These are phyloP conservation scores for Ferrisia virgata DNA, from an alignment of 2,888 invertebrate species.

Conservation along the genomic window DNA sequence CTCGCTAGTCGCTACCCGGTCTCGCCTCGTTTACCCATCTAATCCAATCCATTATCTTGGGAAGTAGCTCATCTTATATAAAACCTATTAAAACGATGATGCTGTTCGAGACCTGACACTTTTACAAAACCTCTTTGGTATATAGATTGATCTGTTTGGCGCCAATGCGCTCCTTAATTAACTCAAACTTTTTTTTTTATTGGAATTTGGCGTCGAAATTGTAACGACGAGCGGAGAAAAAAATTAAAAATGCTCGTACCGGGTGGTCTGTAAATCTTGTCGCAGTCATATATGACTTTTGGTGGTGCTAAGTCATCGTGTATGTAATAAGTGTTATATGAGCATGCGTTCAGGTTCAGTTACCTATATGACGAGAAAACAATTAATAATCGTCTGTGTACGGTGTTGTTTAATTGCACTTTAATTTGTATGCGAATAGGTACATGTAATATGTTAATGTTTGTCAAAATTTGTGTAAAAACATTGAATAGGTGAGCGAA, in stretches of 20 bases:
- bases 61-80: slow-evolving; percentile 34
- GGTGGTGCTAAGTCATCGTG: no score
- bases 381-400: not conserved
- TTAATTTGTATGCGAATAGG: not conserved
- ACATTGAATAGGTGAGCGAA: not conserved
- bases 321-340: not conserved
- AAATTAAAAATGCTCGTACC: slow-evolving; percentile 12
- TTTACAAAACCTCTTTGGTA: slow-evolving; percentile 37
- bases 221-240: not conserved
- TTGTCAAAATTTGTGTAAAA: not conserved
- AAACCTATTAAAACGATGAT: slow-evolving; percentile 22
- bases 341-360: not conserved
- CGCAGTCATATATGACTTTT: not conserved
- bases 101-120: slow-evolving; percentile 33
- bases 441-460: not conserved
- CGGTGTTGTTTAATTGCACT: not conserved
- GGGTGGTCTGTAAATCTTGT: slow-evolving; percentile 29
- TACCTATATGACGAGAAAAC: not conserved
- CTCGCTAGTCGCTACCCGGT: not conserved
- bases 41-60: slow-evolving; percentile 29
- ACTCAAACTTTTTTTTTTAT: slow-evolving; percentile 39
- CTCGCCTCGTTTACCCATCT: not conserved
- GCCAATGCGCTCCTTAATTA: slow-evolving; percentile 40
- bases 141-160: slow-evolving; percentile 43
- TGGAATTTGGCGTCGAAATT: slow-evolving; percentile 31